phyloP scores from a whole-genome alignment of 2,113 vertebrate species.

The Alethe diademata region DNA sequence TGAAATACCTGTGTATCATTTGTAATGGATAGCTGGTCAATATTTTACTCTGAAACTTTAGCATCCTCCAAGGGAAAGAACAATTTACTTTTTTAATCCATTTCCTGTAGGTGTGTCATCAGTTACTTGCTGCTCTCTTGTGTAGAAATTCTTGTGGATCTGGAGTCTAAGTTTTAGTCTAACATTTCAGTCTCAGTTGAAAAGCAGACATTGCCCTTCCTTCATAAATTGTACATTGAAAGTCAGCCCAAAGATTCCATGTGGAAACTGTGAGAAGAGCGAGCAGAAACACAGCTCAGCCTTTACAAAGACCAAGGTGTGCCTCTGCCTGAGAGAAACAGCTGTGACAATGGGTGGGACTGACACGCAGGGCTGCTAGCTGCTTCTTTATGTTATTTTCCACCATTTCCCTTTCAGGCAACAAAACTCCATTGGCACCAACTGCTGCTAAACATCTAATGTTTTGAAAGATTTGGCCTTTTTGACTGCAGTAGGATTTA shows the following conservation, averaged over 20 bases:
- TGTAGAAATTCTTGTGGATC: not conserved
- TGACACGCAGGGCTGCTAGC: rapidly evolving
- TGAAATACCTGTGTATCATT: not conserved
- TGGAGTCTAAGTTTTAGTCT: not conserved
- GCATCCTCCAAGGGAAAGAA: not conserved
- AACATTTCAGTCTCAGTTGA: not conserved
- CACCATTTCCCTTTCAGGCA: not conserved
- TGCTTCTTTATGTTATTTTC: not conserved
- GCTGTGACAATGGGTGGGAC: not conserved
- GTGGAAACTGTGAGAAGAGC: rapidly evolving
- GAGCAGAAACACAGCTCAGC: not conserved
- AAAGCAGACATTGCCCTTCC: not conserved
- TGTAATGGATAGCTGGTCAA: not conserved
- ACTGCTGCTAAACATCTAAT: not conserved
- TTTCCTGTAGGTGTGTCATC: not conserved
- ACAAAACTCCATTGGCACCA: not conserved
- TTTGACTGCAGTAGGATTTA: not conserved
- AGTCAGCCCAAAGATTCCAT: not conserved
- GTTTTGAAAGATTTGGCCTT: not conserved
- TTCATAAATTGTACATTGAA: not conserved
- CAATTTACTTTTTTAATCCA: not conserved
- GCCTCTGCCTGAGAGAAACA: not conserved
- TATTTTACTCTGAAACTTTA: not conserved
- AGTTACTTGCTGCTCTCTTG: not conserved
- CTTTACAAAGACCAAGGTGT: not conserved